These are phyloP conservation scores for Eupeodes corollae DNA, from an alignment of 1,140 invertebrate species.

Conservation along the genomic window DNA sequence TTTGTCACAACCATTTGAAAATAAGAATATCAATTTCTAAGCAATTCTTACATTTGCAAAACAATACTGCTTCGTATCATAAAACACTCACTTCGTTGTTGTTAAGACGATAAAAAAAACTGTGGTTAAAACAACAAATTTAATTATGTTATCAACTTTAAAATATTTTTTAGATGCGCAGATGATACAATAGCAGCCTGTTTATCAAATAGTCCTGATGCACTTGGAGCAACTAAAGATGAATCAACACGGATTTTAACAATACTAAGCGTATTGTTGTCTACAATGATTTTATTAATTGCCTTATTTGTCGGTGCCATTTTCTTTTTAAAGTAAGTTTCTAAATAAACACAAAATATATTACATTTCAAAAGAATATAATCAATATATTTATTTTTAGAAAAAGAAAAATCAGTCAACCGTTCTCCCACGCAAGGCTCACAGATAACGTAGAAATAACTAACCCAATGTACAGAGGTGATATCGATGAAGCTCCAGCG, in stretches of 20 bases:
- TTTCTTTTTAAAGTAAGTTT: conserved; percentile 29
- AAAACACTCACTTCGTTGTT: too few species aligned
- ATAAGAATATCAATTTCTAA: too few species aligned
- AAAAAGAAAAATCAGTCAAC: conserved; percentile 43
- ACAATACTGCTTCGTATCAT: too few species aligned
- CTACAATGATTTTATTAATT: conserved; percentile 15
- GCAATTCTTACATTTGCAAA: too few species aligned
- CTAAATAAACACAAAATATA: background rate
- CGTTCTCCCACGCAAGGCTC: conserved; percentile 67
- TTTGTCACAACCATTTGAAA: too few species aligned
- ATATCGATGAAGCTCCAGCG: conserved; percentile 51
- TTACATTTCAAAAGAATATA: background rate
- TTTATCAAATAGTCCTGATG: conserved; percentile 25
- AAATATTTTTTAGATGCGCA: conserved; percentile 11
- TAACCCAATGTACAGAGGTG: conserved; percentile 72
- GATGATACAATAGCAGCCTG: conserved; percentile 21
- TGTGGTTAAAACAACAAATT: too few species aligned
- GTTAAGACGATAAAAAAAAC: too few species aligned
- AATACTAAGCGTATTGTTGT: conserved; percentile 18
- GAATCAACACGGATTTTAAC: conserved; percentile 20
- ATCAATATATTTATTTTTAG: conserved; percentile 14
- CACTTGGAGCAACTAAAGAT: conserved; percentile 10
- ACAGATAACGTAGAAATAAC: conserved; percentile 69
- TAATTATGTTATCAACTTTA: too few species aligned
- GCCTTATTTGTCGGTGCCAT: conserved; percentile 24